Percentiles rank a stretch among this genome's conserved stretches.
These are phyloP conservation scores for Eristalis pertinax DNA, from an alignment of 2,888 invertebrate genomes.

Conservation along the genomic window DNA sequence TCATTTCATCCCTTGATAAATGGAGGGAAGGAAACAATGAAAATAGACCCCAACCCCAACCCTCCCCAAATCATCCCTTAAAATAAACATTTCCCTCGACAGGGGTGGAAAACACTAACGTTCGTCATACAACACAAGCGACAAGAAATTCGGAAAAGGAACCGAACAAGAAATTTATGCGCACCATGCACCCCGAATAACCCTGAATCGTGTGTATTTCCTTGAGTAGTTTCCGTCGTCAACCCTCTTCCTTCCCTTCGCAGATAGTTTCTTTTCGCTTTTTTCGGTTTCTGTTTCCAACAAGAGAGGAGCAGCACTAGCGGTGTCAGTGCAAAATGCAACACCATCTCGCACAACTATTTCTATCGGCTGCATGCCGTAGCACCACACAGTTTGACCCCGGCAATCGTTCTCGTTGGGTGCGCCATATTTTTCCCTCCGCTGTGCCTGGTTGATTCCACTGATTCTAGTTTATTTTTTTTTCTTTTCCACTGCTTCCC, in stretches of 20 bases:
- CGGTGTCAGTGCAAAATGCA: constrained; percentile 44
- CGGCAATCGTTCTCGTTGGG: constrained; percentile 67
- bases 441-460: background rate
- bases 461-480: background rate
- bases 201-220: constrained; percentile 54
- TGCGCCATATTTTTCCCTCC: constrained; percentile 53
- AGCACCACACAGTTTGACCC: constrained; percentile 68
- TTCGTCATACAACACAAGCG: background rate
- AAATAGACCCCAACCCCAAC: constrained; percentile 17
- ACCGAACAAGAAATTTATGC: constrained; percentile 40
- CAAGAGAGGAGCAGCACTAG: background rate
- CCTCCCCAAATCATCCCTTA: constrained; percentile 42
- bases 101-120: constrained; percentile 11
- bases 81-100: constrained; percentile 16
- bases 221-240: background rate
- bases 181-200: constrained; percentile 55
- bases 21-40: constrained; percentile 48
- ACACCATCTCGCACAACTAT: constrained; percentile 47
- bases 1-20: constrained; percentile 49
- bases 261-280: background rate
- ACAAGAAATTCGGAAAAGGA: constrained; percentile 7
- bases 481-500: background rate
- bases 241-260: background rate
- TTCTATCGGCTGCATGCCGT: constrained; percentile 67
- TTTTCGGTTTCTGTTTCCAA: background rate